These are phyloP conservation scores for Eulemur rubriventer DNA, from an alignment of 2,797 vertebrate genomes.

Conservation along the genomic window DNA sequence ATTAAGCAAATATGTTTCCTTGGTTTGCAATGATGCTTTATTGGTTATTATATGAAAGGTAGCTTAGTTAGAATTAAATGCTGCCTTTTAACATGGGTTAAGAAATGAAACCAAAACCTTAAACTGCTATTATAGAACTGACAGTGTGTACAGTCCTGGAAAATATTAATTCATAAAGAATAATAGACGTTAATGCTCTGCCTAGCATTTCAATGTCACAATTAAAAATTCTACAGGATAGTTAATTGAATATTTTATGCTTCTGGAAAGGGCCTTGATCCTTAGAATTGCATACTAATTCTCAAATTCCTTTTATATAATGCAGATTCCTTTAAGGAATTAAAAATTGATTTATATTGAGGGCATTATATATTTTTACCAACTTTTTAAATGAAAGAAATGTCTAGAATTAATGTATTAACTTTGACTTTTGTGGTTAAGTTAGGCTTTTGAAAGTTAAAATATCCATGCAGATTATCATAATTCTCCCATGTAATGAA, in stretches of 20 bases:
- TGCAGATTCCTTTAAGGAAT: conserved; percentile 61
- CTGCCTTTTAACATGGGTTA: conserved; percentile 58
- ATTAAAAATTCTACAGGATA: conserved; percentile 77
- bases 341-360: conserved; percentile 49
- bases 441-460: conserved; percentile 48
- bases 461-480: conserved; percentile 1
- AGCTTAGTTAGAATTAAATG: conserved; percentile 72
- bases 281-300: conserved; percentile 65
- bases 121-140: conserved; percentile 60
- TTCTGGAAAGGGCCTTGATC: conserved; percentile 67
- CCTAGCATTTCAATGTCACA: conserved; percentile 75
- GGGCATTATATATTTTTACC: conserved; percentile 44
- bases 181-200: conserved; percentile 76
- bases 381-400: conserved; percentile 39
- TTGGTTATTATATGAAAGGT: conserved; percentile 53
- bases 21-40: conserved; percentile 57
- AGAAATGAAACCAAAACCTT: conserved; percentile 65
- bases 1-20: conserved; percentile 34
- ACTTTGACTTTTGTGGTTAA: conserved; percentile 3
- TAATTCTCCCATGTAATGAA: not conserved
- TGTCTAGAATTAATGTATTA: conserved; percentile 44
- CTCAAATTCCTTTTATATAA: conserved; percentile 44
- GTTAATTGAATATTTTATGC: conserved; percentile 80
- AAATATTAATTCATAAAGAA: conserved; percentile 73
- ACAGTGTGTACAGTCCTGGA: conserved; percentile 63